Base-by-base conservation (phyloP, 2,797 vertebrate species). In the Rhabdophis nuchalis region DNA sequence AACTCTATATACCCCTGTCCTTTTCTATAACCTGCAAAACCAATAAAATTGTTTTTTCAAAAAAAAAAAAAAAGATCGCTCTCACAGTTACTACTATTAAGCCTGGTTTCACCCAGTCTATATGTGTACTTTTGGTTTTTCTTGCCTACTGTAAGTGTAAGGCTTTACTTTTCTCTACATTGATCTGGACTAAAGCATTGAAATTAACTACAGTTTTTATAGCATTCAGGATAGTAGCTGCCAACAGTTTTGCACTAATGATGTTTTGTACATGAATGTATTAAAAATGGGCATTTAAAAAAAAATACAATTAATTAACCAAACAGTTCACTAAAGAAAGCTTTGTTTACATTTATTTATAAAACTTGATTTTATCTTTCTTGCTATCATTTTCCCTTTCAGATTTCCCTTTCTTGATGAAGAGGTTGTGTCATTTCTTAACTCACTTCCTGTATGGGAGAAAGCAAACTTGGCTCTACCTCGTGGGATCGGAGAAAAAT, bases 361-460 rank as follows among this genome's bases (percentile, higher is more conserved):
- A 20, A 85, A 53, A 94, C 77, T 61, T 52, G 50, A 16, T 54
- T 86, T 46, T 54, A 0, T 91, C 85, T 64, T 94, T 93, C 3
- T 23, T 13, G 1, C 10, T 1, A 0, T 93, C 93, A 0, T 95
- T 23, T 94, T 60, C 72, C 4, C 56, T 91, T 96, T 94, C 93
- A 99, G 99, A 93, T 99, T 99, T 96, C 99, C 99, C 25, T 99
- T 98, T 95, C 97, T 99, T 96, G 99, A 99, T 2, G 99, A 99
- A 97, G 98, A 98, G 12, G 98, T 99, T 88, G 99, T 99, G 90
- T 98, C 97, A 91, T 98, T 98, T 96, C 96, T 99, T 93, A 99
- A 98, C 91, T 97, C 98, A 41, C 96, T 99, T 85, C 98, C 99
- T 0, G 85, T 99, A 91, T 98, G 97, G 96, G 97, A 98, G 91